These are phyloP conservation scores for Loriculus beryllinus DNA, from an alignment of 2,797 vertebrate species.

Conservation along the genomic window DNA sequence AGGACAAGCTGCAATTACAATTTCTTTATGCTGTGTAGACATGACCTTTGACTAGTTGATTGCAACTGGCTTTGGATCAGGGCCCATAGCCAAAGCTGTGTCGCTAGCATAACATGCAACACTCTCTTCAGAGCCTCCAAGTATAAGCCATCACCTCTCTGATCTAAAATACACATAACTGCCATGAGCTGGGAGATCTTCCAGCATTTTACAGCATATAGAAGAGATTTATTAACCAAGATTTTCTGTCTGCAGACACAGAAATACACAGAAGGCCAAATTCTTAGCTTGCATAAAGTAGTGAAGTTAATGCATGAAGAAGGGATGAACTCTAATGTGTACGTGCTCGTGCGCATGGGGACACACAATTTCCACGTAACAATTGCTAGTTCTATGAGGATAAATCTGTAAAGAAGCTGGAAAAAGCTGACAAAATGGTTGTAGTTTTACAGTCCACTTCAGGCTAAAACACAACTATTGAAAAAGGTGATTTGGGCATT, in stretches of 20 bases:
- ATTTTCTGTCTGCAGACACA: constrained; percentile 12
- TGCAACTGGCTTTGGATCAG: constrained; percentile 52
- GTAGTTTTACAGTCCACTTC: background rate
- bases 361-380: background rate
- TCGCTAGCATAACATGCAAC: constrained; percentile 6
- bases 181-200: constrained; percentile 43
- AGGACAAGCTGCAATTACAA: constrained; percentile 47
- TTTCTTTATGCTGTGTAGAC: constrained; percentile 48
- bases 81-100: constrained; percentile 36
- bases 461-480: background rate
- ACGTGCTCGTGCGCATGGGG: accelerated
- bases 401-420: background rate
- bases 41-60: constrained; percentile 57
- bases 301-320: background rate
- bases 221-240: constrained; percentile 48
- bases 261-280: background rate
- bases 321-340: background rate
- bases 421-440: background rate
- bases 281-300: background rate
- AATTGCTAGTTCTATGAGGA: background rate
- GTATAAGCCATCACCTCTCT: constrained; percentile 33
- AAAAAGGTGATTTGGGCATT: background rate
- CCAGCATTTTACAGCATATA: constrained; percentile 33
- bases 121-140: constrained; percentile 39
- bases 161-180: constrained; percentile 41